Conservation (phyloP, 2,113 vertebrate genomes). For the Spea multiplicata region DNA sequence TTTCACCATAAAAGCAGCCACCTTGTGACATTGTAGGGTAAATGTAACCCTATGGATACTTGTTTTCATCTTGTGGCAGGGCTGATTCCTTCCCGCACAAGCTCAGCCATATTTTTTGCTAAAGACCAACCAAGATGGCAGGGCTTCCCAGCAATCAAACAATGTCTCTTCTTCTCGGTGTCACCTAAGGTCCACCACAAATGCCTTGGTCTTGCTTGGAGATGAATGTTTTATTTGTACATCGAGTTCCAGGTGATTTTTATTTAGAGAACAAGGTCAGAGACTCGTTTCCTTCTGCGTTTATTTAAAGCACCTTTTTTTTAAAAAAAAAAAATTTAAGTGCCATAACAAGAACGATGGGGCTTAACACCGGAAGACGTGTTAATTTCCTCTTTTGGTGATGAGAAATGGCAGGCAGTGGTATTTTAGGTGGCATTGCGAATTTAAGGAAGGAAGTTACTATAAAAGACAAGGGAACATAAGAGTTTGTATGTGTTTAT, state of each 20-base stretch:
- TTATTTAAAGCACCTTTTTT: constrained; percentile 21
- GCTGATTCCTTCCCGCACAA: too few species aligned
- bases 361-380: constrained; percentile 15
- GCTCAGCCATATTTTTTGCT: too few species aligned
- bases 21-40: too few species aligned
- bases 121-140: too few species aligned
- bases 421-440: constrained; percentile 28
- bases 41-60: too few species aligned
- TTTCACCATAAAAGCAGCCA: too few species aligned
- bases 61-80: too few species aligned
- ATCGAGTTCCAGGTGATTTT: not conserved
- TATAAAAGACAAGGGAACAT: constrained; percentile 12
- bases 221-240: not conserved
- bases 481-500: not conserved
- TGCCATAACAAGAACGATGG: not conserved
- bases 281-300: not conserved
- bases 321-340: not conserved
- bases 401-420: constrained; percentile 1
- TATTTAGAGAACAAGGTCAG: not conserved
- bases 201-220: constrained; percentile 2
- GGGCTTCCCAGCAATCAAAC: not conserved
- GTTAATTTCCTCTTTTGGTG: constrained; percentile 40
- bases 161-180: constrained; percentile 1
- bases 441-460: constrained; percentile 30
- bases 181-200: not conserved